Evolutionary conservation across 2,888 invertebrate species (phyloP).

Genomic region (Nycteola revayana): DNA sequence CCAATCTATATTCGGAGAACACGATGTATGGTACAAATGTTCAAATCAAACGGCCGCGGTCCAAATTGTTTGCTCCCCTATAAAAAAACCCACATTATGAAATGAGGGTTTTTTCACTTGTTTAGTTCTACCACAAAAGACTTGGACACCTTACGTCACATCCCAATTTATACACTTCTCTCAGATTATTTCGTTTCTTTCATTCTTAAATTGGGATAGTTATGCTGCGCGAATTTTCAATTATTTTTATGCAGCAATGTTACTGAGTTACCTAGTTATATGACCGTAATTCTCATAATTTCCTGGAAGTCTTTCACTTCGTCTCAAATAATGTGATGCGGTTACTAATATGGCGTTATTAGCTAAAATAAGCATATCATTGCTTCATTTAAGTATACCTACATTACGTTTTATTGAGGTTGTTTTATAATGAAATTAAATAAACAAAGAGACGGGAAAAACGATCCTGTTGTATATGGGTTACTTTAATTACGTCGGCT

Average conservation of each 20-base stretch:
- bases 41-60: conserved; percentile 26
- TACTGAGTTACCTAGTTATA: no score
- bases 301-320: conserved; percentile 10
- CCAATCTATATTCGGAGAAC: conserved; percentile 44
- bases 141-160: conserved; percentile 41
- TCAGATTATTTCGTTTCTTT: conserved; percentile 31
- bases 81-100: conserved; percentile 52
- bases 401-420: neutral
- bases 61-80: conserved; percentile 36
- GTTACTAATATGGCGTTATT: conserved; percentile 11
- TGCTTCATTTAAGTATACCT: no score
- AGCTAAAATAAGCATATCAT: conserved; percentile 6
- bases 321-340: conserved; percentile 11
- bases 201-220: conserved; percentile 35
- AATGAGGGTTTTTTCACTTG: conserved; percentile 45
- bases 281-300: neutral
- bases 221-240: conserved; percentile 49
- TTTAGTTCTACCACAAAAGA: conserved; percentile 38
- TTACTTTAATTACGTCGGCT: no score
- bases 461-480: no score
- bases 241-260: no score
- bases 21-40: conserved; percentile 20
- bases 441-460: no score
- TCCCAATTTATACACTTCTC: conserved; percentile 37
- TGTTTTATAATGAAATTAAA: no score